Conservation (phyloP, 2,888 invertebrate species). For the Cheilosia scutellata region DNA sequence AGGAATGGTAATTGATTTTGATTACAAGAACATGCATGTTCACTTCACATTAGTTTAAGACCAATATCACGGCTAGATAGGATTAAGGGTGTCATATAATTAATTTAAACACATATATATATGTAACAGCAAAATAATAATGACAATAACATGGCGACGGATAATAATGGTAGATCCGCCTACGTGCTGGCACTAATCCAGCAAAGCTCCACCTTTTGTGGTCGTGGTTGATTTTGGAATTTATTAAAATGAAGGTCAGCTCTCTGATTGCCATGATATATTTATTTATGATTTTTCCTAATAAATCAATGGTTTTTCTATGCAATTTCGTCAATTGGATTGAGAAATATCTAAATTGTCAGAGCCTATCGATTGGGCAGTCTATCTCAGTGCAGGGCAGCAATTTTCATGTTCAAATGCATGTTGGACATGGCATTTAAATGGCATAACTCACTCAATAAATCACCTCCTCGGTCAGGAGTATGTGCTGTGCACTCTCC, state of each 20-base stretch:
- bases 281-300: slow-evolving; percentile 46
- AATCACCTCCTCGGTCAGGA: slow-evolving; percentile 69
- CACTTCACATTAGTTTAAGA: slow-evolving; percentile 46
- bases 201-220: slow-evolving; percentile 71
- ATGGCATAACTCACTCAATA: slow-evolving; percentile 73
- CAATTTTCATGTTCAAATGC: slow-evolving; percentile 66
- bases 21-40: slow-evolving; percentile 37
- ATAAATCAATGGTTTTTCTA: slow-evolving; percentile 56
- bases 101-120: slow-evolving; percentile 41
- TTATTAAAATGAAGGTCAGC: slow-evolving; percentile 62
- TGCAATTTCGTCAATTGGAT: slow-evolving; percentile 71
- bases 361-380: slow-evolving; percentile 49
- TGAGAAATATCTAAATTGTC: slow-evolving; percentile 69
- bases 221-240: slow-evolving; percentile 54
- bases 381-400: slow-evolving; percentile 53
- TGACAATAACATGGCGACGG: slow-evolving; percentile 57
- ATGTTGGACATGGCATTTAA: slow-evolving; percentile 72
- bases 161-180: slow-evolving; percentile 72
- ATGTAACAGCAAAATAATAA: slow-evolving; percentile 19
- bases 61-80: slow-evolving; percentile 66
- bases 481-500: neutral
- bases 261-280: slow-evolving; percentile 38
- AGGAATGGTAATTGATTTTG: slow-evolving; percentile 2
- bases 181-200: slow-evolving; percentile 72
- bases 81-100: slow-evolving; percentile 66